phyloP scores from a whole-genome alignment of 2,797 vertebrate species.

The Cyprinodon diabolis region DNA sequence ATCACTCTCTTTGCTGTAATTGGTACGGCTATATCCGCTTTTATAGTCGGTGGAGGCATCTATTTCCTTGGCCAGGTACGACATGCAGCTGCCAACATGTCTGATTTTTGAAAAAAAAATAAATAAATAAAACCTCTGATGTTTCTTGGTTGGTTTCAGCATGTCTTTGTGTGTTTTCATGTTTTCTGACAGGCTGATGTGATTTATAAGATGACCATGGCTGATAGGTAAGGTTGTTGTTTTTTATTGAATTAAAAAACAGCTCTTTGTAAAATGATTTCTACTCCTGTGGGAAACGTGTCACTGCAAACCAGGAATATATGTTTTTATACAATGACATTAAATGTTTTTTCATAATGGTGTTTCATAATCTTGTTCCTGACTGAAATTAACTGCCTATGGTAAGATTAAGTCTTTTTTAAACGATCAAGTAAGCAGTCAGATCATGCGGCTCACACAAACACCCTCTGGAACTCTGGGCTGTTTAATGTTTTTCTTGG shows the following conservation, averaged over 20 bases:
- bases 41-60: slow-evolving; percentile 98
- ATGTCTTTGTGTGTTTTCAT: neutral
- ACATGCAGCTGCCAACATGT: neutral
- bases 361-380: neutral
- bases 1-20: slow-evolving; percentile 97
- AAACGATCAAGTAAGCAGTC: neutral
- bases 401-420: neutral
- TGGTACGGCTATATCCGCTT: slow-evolving; percentile 96
- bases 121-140: neutral
- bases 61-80: slow-evolving; percentile 97
- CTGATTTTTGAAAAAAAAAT: neutral
- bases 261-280: neutral
- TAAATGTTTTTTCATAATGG: neutral
- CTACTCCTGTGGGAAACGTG: neutral
- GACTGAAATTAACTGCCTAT: neutral
- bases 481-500: neutral
- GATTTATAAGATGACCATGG: slow-evolving; percentile 99
- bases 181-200: slow-evolving; percentile 90
- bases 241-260: too few relatives aligned
- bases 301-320: neutral
- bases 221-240: slow-evolving; percentile 89
- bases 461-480: neutral
- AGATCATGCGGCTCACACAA: neutral
- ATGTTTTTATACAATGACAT: neutral
- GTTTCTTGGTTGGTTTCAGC: neutral